Conservation (phyloP, 2,888 invertebrate species). For the Lasius fuliginosus region DNA sequence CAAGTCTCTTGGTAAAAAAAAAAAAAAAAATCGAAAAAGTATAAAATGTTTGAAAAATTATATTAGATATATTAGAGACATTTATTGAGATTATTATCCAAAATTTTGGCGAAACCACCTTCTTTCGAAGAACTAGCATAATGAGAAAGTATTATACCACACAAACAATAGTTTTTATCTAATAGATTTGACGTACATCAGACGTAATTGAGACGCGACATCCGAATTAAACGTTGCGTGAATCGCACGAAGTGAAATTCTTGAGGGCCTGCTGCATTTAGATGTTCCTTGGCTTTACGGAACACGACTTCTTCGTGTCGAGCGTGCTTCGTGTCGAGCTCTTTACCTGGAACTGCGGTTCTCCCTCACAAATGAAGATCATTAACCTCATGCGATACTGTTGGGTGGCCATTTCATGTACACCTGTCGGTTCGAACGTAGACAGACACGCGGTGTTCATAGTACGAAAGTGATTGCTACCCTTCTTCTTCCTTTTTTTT, state of each 20-base stretch:
- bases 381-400: slow-evolving; percentile 54
- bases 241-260: slow-evolving; percentile 16
- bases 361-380: slow-evolving; percentile 51
- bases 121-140: neutral
- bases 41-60: neutral
- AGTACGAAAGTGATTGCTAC: slow-evolving; percentile 41
- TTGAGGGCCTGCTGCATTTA: slow-evolving; percentile 33
- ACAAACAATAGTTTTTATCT: neutral
- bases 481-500: neutral
- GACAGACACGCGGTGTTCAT: slow-evolving; percentile 48
- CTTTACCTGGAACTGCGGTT: slow-evolving; percentile 55
- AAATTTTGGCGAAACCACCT: neutral
- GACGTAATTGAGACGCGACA: slow-evolving; percentile 28
- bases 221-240: slow-evolving; percentile 42
- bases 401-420: slow-evolving; percentile 55
- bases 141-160: neutral
- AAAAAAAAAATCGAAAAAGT: neutral
- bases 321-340: slow-evolving; percentile 46
- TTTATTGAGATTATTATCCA: neutral
- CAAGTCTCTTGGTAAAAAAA: neutral
- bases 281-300: slow-evolving; percentile 31
- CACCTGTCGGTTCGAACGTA: slow-evolving; percentile 49
- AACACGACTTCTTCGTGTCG: slow-evolving; percentile 45
- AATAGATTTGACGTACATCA: neutral
- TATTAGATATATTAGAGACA: neutral